Conservation (phyloP, 2,888 invertebrate species). For the Nowickia ferox region DNA sequence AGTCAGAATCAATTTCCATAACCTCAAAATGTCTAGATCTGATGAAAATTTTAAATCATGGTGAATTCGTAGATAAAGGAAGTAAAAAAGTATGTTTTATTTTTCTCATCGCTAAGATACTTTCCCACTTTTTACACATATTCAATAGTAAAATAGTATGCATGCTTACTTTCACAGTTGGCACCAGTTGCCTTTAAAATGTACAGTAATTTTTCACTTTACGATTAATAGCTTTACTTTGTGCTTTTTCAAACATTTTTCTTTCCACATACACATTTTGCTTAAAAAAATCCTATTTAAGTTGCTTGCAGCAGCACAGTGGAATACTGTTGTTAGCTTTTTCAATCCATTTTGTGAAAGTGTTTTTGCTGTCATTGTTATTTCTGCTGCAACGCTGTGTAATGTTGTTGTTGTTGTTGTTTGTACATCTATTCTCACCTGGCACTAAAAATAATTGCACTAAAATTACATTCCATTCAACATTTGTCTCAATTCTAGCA, state of each 20-base stretch:
- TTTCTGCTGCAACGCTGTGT: not conserved
- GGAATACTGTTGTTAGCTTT: constrained; percentile 44
- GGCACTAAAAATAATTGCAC: constrained; percentile 69
- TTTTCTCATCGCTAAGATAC: too few relatives aligned
- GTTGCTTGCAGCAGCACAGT: constrained; percentile 28
- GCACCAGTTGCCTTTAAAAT: not conserved
- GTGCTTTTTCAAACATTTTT: constrained; percentile 22
- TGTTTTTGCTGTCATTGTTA: not conserved
- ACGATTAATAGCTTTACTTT: constrained; percentile 33
- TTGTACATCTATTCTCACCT: constrained; percentile 58
- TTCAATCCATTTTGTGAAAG: not conserved
- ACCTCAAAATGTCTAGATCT: too few relatives aligned
- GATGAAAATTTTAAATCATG: too few relatives aligned
- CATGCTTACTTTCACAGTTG: too few relatives aligned
- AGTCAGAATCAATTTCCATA: too few relatives aligned
- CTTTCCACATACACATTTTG: constrained; percentile 1
- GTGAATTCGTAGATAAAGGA: too few relatives aligned
- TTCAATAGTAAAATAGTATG: too few relatives aligned
- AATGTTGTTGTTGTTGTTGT: constrained; percentile 36
- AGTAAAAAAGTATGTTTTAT: too few relatives aligned
- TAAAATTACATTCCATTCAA: constrained; percentile 59
- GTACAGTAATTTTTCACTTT: constrained; percentile 59
- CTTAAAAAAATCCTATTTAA: not conserved
- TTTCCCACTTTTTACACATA: too few relatives aligned
- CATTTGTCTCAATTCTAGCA: constrained; percentile 37